Evolutionary conservation across 2,113 vertebrate species (phyloP).

Genomic region (Sylvilagus bachmani): DNA sequence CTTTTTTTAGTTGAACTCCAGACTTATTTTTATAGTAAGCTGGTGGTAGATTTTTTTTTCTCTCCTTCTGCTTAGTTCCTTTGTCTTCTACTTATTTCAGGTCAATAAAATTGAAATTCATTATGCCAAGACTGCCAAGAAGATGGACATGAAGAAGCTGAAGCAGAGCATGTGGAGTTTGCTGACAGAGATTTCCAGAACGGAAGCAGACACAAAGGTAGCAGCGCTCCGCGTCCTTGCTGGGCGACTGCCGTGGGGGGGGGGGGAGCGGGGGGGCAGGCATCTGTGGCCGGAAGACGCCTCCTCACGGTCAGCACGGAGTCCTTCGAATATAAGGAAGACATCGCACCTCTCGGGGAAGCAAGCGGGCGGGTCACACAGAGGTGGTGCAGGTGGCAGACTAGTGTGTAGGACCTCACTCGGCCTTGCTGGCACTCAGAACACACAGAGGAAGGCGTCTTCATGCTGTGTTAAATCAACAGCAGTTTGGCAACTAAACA

Average conservation of each 20-base stretch:
- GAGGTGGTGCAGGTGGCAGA: neutral
- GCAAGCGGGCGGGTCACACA: neutral
- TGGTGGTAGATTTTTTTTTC: neutral
- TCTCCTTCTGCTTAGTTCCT: conserved; percentile 21
- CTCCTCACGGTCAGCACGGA: neutral
- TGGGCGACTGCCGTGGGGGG: accelerated
- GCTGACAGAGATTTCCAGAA: conserved; percentile 74
- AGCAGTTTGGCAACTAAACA: neutral
- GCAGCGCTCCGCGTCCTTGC: neutral
- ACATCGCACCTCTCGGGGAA: neutral
- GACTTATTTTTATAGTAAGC: neutral
- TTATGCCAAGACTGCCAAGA: conserved; percentile 95
- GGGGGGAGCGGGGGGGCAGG: neutral
- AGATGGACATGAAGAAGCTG: conserved; percentile 96
- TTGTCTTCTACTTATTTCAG: conserved; percentile 81
- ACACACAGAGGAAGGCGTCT: neutral
- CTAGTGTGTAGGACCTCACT: neutral
- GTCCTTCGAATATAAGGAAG: neutral
- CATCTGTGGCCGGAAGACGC: accelerated
- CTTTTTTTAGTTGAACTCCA: neutral
- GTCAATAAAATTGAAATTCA: conserved; percentile 94
- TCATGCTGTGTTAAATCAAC: neutral
- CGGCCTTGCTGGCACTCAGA: neutral
- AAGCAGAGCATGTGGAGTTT: conserved; percentile 96
- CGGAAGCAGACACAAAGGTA: conserved; percentile 70